Percentiles rank a stretch among this genome's conserved stretches.
Conservation (phyloP, 2,797 vertebrate genomes). For the Kryptolebias ocellatus region DNA sequence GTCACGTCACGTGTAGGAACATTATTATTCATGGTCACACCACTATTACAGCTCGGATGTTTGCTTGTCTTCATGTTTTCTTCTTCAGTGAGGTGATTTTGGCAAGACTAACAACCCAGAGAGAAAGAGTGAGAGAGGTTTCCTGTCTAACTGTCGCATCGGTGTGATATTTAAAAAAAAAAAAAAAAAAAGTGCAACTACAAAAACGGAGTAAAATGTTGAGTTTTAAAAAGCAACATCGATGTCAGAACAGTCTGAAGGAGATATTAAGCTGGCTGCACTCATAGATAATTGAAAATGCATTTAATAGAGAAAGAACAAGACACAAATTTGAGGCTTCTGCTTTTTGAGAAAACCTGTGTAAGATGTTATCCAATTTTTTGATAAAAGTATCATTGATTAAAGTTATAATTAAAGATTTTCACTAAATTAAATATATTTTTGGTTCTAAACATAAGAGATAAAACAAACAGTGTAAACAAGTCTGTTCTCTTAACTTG, state of each 20-base stretch:
- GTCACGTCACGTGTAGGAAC: conserved; percentile 8
- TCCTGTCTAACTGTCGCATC: conserved; percentile 36
- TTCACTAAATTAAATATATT: neutral
- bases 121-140: conserved; percentile 6
- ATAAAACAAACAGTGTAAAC: neutral
- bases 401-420: too few species aligned
- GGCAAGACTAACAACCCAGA: conserved; percentile 12
- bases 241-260: neutral
- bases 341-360: neutral
- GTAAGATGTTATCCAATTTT: too few species aligned
- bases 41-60: neutral
- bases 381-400: neutral
- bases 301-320: neutral
- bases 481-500: neutral
- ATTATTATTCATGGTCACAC: conserved; percentile 16
- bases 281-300: neutral
- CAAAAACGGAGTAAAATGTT: neutral
- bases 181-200: conserved; percentile 5
- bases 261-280: neutral
- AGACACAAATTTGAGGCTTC: neutral
- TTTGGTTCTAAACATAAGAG: neutral
- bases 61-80: conserved; percentile 17
- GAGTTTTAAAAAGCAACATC: conserved; percentile 13
- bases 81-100: conserved; percentile 7
- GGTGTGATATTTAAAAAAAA: neutral